Base-by-base conservation (phyloP, 1,140 invertebrate species). In the Philaenus spumarius region DNA sequence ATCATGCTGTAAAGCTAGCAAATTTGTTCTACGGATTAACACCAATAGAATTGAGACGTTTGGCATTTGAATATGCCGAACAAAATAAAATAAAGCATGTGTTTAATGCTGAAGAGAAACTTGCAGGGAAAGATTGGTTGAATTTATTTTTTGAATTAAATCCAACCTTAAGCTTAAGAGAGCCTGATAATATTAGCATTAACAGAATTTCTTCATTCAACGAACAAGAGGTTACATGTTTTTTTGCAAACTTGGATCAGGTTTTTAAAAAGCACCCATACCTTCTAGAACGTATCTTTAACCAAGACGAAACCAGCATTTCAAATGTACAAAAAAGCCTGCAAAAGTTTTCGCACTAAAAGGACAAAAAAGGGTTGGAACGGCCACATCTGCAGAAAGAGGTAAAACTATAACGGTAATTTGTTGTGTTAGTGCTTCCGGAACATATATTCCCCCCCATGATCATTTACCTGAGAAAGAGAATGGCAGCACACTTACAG, bases 231-330 rank as follows among this genome's bases (percentile, higher is more conserved):
- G n/a, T n/a, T 9, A 37, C 7, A 37, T 9, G 7, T 37, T n/a
- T n/a, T n/a, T n/a, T n/a, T n/a, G n/a, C 9, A 30, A 42, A 42
- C 12, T 5, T 42, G 14, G 14, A 42, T 5, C 2, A 3, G 12
- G 40, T 42, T n/a, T 42, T 42, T 20, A 14, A 42, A 3, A 42
- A 42, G 14, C n/a, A 42, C 40, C 2, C 3, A 3, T 42, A 42
- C 12, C 40, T 14, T 24, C 24, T 15, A 5, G 19, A n/a, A 19
- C 45, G 20, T 11, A 73, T 71, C 47, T 72, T 59, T 59, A 73
- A 75, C 63, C 54, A 70, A 5, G 73, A 73, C 58, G 72, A 73
- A 65, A 73, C 70, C 2, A 69, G 69, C n/a, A 50, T 71, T 26
- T 66, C 64, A 22, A 72, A 70, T 30, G 72, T 74, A 1, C 63